Base-by-base conservation (phyloP, 2,888 invertebrate genomes). In the Cyclophora punctaria region DNA sequence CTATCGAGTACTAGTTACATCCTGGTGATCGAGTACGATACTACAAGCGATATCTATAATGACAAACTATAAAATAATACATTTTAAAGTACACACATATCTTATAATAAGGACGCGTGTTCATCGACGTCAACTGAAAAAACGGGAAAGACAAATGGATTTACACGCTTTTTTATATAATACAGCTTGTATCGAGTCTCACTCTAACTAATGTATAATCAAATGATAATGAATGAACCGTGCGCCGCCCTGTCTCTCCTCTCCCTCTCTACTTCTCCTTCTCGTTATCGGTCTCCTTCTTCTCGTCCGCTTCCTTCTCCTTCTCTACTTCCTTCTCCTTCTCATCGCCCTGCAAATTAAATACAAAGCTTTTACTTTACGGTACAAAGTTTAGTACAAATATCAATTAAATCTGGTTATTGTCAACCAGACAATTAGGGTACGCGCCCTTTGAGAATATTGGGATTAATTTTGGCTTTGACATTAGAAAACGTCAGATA, bases 341-440 rank as follows among this genome's bases (percentile, higher is more conserved):
- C 71, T 94, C 94, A 67, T 94, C 94, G 64, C 93, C 93, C 93
- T 95, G 85, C n/a, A 90, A 87, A 35, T 53, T 48, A 49, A 53
- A 48, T 37, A 37, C 37, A 37, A 20, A 20, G 20, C 20, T 20
- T 20, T 20, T 20, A 20, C 20, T 20, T 20, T 20, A 20, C 20
- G 20, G 20, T 20, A 20, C 2, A 20, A 2, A 20, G 20, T 20
- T 20, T 20, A 20, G 20, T 20, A 20, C 20, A 20, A 20, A 20
- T 20, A 20, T 20, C 20, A 20, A 20, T 20, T 20, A 20, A 20
- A 20, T 20, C 20, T 20, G 20, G 20, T 20, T 20, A 20, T 20
- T 20, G n/a, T n/a, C n/a, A n/a, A n/a, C n/a, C n/a, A n/a, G n/a
- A n/a, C n/a, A n/a, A n/a, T n/a, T n/a, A n/a, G n/a, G n/a, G n/a